These are phyloP conservation scores for Trialeurodes vaporariorum DNA, from an alignment of 1,140 invertebrate species.

Conservation along the genomic window DNA sequence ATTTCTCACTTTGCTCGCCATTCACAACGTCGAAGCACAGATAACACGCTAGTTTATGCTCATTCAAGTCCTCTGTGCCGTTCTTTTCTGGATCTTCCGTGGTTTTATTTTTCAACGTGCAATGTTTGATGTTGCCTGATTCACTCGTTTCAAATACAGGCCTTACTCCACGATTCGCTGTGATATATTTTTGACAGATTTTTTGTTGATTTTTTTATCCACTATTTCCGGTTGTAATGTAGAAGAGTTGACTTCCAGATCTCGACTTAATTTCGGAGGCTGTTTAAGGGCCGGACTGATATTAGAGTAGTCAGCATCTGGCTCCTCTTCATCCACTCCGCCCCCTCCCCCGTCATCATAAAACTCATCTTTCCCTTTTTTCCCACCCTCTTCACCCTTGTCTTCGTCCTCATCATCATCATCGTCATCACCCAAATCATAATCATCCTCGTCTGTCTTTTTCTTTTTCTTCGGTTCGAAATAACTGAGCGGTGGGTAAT, in stretches of 20 bases:
- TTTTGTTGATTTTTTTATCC: neutral
- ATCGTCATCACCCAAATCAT: neutral
- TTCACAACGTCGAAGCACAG: neutral
- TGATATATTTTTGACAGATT: neutral
- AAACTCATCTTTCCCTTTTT: neutral
- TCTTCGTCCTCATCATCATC: neutral
- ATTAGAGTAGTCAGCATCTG: neutral
- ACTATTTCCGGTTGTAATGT: neutral
- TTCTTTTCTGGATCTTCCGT: neutral
- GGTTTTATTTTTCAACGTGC: neutral
- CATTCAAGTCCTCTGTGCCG: neutral
- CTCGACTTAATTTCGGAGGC: neutral
- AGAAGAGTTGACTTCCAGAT: neutral
- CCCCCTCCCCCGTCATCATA: neutral
- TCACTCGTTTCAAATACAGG: no score
- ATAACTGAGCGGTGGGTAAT: neutral
- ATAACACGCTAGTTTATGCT: neutral
- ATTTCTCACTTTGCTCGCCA: neutral
- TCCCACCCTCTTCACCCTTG: neutral
- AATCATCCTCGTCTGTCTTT: neutral
- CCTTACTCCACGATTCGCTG: no score
- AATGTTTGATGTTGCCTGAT: neutral
- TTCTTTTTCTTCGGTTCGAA: neutral
- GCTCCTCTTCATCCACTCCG: no score
- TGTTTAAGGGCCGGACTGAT: neutral